These are phyloP conservation scores for Eupsilia transversa DNA, from an alignment of 2,888 invertebrate species.

Conservation along the genomic window DNA sequence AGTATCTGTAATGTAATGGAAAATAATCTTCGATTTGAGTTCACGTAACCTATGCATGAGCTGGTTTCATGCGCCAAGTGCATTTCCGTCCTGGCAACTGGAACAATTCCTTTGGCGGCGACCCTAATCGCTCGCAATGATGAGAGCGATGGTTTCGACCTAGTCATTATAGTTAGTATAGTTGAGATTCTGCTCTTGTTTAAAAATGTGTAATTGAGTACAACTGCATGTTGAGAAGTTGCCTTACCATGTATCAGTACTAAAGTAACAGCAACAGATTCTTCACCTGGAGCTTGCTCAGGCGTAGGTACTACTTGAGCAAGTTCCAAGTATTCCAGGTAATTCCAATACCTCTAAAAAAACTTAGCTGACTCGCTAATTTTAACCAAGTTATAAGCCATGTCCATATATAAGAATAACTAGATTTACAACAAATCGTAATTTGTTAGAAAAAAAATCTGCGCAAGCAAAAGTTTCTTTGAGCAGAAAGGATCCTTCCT, in stretches of 20 bases:
- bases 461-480: not conserved
- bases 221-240: not conserved
- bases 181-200: not conserved
- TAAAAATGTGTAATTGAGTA: not conserved
- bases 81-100: conserved; percentile 45
- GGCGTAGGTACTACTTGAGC: not conserved
- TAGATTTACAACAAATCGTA: not conserved
- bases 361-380: not conserved
- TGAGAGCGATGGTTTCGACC: not conserved
- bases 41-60: conserved; percentile 13
- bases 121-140: conserved; percentile 27
- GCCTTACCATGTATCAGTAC: too few relatives aligned
- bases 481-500: not conserved
- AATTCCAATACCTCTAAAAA: not conserved
- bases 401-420: not conserved
- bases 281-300: not conserved
- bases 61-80: conserved; percentile 34
- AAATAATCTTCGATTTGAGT: conserved; percentile 12
- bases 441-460: not conserved
- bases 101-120: conserved; percentile 41
- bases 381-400: not conserved
- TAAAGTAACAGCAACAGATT: not conserved
- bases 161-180: not conserved
- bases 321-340: not conserved
- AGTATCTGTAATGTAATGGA: not conserved